A percentile compares a stretch with the other conserved stretches of the same genome.
These are phyloP conservation scores for Chionomys nivalis DNA, from an alignment of 2,113 vertebrate species.

Conservation along the genomic window DNA sequence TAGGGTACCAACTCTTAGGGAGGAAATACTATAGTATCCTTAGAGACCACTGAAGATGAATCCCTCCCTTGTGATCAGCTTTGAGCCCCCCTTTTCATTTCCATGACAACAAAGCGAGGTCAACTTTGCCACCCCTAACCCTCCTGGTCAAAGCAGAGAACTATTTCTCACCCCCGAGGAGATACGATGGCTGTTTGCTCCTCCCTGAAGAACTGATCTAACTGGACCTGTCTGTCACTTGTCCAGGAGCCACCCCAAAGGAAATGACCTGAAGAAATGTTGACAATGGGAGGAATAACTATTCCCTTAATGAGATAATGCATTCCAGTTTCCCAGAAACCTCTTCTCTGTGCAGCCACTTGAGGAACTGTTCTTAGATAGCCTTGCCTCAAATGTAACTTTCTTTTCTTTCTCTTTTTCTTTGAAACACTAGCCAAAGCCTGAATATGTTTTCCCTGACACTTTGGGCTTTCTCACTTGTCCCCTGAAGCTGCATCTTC, in stretches of 20 bases:
- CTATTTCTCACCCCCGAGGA: background rate
- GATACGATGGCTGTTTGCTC: background rate
- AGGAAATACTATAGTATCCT: background rate
- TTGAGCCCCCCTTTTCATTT: background rate
- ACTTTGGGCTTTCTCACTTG: background rate
- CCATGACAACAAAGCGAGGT: background rate
- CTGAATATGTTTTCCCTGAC: background rate
- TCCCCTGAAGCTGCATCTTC: background rate
- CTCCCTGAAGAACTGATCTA: background rate
- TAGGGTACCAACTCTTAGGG: background rate
- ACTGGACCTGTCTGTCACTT: background rate
- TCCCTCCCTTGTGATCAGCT: background rate
- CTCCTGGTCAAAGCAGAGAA: background rate
- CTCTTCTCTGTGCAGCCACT: background rate
- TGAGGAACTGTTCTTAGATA: background rate
- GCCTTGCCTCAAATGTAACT: too few species aligned
- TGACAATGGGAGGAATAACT: background rate
- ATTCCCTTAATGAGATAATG: background rate
- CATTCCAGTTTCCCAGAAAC: background rate
- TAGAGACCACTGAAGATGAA: background rate
- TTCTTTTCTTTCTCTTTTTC: background rate
- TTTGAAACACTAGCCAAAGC: background rate
- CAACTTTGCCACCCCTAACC: background rate
- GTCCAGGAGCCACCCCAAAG: background rate
- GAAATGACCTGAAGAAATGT: background rate